Percentiles rank a stretch among this genome's conserved stretches.
Conservation (phyloP, 2,797 vertebrate genomes). For the Alectoris magna region DNA sequence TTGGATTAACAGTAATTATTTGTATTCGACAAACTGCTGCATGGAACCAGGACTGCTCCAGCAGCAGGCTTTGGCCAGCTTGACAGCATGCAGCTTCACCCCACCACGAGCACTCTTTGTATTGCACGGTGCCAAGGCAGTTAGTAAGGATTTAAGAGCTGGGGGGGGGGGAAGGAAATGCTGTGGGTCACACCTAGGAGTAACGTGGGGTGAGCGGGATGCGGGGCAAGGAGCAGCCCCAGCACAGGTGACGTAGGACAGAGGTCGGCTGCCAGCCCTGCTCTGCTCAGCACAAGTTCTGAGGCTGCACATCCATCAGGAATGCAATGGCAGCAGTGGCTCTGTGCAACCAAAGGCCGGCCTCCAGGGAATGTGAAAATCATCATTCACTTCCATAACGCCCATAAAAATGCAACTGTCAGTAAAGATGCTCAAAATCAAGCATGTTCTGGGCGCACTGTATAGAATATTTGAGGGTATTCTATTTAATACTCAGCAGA, state of each 20-base stretch:
- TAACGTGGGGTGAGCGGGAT: fast-evolving
- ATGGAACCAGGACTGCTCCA: neutral
- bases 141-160: neutral
- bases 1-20: constrained; percentile 34
- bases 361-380: neutral
- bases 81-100: neutral
- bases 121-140: neutral
- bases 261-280: neutral
- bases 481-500: neutral
- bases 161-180: neutral
- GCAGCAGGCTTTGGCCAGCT: neutral
- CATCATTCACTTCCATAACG: neutral
- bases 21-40: neutral
- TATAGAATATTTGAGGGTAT: neutral
- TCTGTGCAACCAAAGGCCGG: neutral
- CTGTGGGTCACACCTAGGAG: neutral
- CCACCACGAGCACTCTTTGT: neutral
- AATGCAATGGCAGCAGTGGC: neutral
- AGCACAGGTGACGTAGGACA: fast-evolving
- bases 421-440: constrained; percentile 44
- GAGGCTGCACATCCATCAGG: neutral
- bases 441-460: neutral
- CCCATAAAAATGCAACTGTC: neutral
- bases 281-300: fast-evolving
- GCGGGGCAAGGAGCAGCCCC: neutral